phyloP scores from a whole-genome alignment of 2,797 vertebrate genomes.

The Anguilla anguilla region DNA sequence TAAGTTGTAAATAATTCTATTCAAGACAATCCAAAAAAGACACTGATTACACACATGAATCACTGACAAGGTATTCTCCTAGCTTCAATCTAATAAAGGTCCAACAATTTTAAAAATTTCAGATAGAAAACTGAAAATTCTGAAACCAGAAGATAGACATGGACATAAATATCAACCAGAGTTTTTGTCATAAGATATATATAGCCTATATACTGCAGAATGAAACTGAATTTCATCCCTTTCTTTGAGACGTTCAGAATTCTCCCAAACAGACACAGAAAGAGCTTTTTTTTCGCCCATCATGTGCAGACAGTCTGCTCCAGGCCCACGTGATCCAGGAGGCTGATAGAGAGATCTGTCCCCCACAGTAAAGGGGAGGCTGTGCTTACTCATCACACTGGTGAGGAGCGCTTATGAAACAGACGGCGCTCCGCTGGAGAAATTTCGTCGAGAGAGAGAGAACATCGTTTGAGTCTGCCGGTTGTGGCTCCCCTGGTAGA shows the following conservation, averaged over 20 bases:
- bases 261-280: background rate
- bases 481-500: background rate
- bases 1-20: background rate
- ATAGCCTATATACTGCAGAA: background rate
- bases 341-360: too few species aligned
- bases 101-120: background rate
- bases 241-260: background rate
- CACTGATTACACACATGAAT: background rate
- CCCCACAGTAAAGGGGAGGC: background rate
- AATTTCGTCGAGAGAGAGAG: background rate
- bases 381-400: conserved; percentile 3
- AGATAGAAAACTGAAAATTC: background rate
- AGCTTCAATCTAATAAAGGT: background rate
- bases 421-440: background rate
- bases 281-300: background rate
- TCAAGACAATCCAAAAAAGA: background rate
- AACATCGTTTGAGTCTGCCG: background rate
- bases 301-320: background rate
- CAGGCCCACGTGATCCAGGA: background rate
- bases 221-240: background rate
- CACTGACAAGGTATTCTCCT: too few species aligned
- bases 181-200: too few species aligned
- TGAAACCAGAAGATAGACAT: background rate
- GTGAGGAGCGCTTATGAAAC: background rate
- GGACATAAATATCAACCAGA: background rate